Conservation (phyloP, 2,888 invertebrate genomes). For the Eristalinus sepulchralis region DNA sequence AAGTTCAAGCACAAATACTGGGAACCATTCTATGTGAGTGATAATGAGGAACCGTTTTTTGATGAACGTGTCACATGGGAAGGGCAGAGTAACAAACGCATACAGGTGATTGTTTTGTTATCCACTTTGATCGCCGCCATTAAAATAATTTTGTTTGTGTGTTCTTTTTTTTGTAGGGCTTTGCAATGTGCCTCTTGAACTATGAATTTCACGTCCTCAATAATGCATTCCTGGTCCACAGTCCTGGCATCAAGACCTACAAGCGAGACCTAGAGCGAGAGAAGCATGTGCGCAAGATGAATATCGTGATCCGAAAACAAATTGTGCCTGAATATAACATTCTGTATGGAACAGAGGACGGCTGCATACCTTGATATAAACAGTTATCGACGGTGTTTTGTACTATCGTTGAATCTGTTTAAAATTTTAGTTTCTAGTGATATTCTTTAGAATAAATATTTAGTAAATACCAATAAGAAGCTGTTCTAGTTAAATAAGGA, state of each 20-base stretch:
- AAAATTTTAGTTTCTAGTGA: not conserved
- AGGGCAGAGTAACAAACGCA: slow-evolving; percentile 84
- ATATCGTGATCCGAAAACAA: slow-evolving; percentile 83
- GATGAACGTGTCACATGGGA: slow-evolving; percentile 96
- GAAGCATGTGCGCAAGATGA: slow-evolving; percentile 81
- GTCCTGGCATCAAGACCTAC: slow-evolving; percentile 92
- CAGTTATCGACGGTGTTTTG: not conserved
- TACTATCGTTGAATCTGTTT: not conserved
- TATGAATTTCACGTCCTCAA: slow-evolving; percentile 94
- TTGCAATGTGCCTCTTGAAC: slow-evolving; percentile 91
- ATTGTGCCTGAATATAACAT: slow-evolving; percentile 91
- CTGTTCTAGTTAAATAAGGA: not conserved
- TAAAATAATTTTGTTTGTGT: no score
- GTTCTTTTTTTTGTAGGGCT: slow-evolving; percentile 85
- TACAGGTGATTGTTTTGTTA: slow-evolving; percentile 73
- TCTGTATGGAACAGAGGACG: slow-evolving; percentile 87
- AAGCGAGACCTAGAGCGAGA: slow-evolving; percentile 87
- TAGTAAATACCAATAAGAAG: not conserved
- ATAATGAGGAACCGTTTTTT: slow-evolving; percentile 92
- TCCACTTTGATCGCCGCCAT: not conserved
- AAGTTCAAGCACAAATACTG: slow-evolving; percentile 87
- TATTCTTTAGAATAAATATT: not conserved
- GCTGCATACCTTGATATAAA: slow-evolving; percentile 81
- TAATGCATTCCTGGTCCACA: slow-evolving; percentile 93
- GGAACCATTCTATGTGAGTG: slow-evolving; percentile 96